Evolutionary conservation across 1,140 invertebrate genomes (phyloP), one percentile per base, ranked within the genome.

Genomic region (Solenopsis fugax): DNA sequence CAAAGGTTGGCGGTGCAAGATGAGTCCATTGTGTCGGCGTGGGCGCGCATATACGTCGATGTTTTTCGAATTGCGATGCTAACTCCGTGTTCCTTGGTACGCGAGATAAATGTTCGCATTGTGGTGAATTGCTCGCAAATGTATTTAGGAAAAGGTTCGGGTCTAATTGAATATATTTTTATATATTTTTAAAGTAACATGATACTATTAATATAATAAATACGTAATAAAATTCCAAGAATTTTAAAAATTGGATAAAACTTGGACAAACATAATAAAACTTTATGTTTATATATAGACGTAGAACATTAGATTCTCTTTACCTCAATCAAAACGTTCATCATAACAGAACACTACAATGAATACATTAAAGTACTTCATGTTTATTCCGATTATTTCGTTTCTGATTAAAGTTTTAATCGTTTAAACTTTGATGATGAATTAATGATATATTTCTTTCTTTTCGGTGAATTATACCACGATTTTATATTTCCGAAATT

Each of bases 1-100:
- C 86, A 87, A 88, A 85, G 88, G 88, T 90, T 85, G 86, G 84
- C 86, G 86, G 56, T 80, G 80, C 86, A 85, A 89, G 88, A 90
- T 89, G 89, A 87, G 73, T 80, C 85, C 69, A 87, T 89, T 90
- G 88, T 89, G 41, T 41, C 56, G 54, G 62, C 82, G 37, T 37
- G 69, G 52, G 62, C 78, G 78, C 72, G 56, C 56, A 71, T 62
- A 65, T 1, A 60, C 52, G 80, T 84, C 87, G 86, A 89, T 78
- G 87, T 67, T 85, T 72, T 58, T 85, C 64, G 64, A 71, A 81
- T 77, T 75, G 34, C 45, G 58, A 85, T 84, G 60, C 56, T 24
- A 80, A 21, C n/a, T 48, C 41, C n/a, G 45, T 45, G 52, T 60
- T 84, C n/a, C 67, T 75, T 50, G 80, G 18, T 56, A 50, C 29